These are phyloP conservation scores for Cydia pomonella DNA, from an alignment of 1,140 invertebrate species.

Conservation along the genomic window DNA sequence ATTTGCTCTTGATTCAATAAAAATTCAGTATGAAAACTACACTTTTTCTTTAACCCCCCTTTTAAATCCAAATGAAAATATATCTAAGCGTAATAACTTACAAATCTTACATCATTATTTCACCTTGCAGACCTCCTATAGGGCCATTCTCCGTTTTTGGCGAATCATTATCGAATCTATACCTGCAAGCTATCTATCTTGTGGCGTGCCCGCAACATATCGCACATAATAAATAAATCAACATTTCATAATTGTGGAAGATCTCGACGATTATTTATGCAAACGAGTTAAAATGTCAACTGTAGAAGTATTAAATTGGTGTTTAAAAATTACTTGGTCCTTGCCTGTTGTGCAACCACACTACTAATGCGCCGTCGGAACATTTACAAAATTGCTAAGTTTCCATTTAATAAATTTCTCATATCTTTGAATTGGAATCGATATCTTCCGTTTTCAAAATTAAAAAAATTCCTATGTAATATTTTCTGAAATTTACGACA, in stretches of 20 bases:
- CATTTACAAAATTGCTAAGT: too few relatives aligned
- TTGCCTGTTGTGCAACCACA: not conserved
- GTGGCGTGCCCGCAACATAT: not conserved
- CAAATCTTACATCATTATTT: not conserved
- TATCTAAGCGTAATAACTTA: too few relatives aligned
- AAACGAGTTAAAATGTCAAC: constrained; percentile 28
- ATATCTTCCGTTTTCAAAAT: too few relatives aligned
- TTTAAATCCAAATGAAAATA: too few relatives aligned
- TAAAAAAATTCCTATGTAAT: too few relatives aligned
- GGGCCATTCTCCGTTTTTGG: not conserved
- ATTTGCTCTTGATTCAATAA: too few relatives aligned
- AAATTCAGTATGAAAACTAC: too few relatives aligned
- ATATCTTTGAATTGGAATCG: too few relatives aligned
- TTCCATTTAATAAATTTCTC: too few relatives aligned
- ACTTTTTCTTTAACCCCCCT: too few relatives aligned
- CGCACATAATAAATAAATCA: constrained; percentile 30
- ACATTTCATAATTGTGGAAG: constrained; percentile 26
- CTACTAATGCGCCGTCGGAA: not conserved
- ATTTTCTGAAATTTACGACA: not conserved
- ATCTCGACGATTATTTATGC: constrained; percentile 17
- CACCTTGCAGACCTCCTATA: not conserved
- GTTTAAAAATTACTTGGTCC: constrained; percentile 12
- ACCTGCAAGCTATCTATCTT: constrained; percentile 5
- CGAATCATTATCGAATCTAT: constrained; percentile 19
- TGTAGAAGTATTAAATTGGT: not conserved